Evolutionary conservation across 1,140 invertebrate species (phyloP), one percentile per base, ranked within the genome.

Genomic region (Drosophila busckii): DNA sequence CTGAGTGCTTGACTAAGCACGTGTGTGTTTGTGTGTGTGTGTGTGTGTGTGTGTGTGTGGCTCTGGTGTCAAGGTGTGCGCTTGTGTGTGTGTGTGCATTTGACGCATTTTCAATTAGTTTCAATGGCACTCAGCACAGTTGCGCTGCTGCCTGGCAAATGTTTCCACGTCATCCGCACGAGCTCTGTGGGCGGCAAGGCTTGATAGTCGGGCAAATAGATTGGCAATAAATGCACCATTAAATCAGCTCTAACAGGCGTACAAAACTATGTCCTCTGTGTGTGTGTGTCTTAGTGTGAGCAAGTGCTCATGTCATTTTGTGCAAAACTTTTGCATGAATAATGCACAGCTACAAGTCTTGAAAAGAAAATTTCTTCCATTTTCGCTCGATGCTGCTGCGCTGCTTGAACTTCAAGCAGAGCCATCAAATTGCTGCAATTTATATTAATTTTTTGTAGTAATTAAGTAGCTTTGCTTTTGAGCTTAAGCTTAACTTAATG

Each of bases 21-120:
- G n/a, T n/a, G n/a, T n/a, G n/a, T n/a, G n/a, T 37, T 42, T 28
- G 32, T 20, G 9, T 6, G 19, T 9, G 6, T 40, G 26, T 8
- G 16, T 4, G 22, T 20, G 13, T 26, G n/a, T 19, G 22, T 10
- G 7, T 20, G 31, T 54, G 16, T 41, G 28, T 41, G 19, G 29
- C n/a, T n/a, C n/a, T n/a, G n/a, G n/a, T n/a, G n/a, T n/a, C n/a
- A n/a, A n/a, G n/a, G 17, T 22, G 40, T 54, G 20, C 38, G 17
- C 37, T 0, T 38, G 25, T 54, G 31, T 44, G 29, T 25, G n/a
- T 44, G 26, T 58, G 16, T 32, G 37, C 45, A 32, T 45, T 46
- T 23, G 55, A 54, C 65, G 58, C 62, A 70, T 70, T 70, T 66
- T 70, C 62, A 70, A 70, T 70, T 70, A 70, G 66, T 70, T 70